Evolutionary conservation across 2,113 vertebrate species (phyloP), one percentile per base, ranked within the genome.

Genomic region (Tringa solitaria): DNA sequence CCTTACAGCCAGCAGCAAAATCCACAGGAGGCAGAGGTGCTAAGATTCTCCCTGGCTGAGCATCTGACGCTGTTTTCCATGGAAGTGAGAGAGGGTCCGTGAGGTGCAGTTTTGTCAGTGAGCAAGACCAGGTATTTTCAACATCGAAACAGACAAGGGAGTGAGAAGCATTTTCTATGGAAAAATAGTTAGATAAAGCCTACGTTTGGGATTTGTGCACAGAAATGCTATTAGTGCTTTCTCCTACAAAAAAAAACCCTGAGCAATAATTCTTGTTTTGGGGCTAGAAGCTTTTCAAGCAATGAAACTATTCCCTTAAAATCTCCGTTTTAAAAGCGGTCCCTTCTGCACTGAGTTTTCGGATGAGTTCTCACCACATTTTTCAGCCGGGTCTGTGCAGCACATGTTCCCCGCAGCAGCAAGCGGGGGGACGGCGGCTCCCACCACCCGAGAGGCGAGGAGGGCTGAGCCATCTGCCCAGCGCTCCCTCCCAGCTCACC

Each of bases 381-480:
- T 96, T 95, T 68, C 80, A 82, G 48, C 65, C 18, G 19, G 48
- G 57, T 79, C 88, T 96, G 90, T 75, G 77, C 53, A 92, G 86
- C 94, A 92, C 69, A 92, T 95, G 93, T 94, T 96, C 53, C 37
- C 48, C 3, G 0, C 18, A 82, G 67, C 78, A 89, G 50, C 57
- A 63, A 72, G 39, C 3, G 8, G 23, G 70, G 37, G 18, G 51
- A 46, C 21, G 23, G 28, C 41, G 81, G 68, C 30, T 92, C 41
- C 68, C 14, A 2, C 33, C 2, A 6, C 14, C 46, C 2, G 6
- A 33, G 70, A 21, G 39, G 19, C 1, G 6, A 60, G 43, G 23
- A 75, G 45, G 57, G 53, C 57, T 48, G 53, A 26, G 28, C 23
- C n/a, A 78, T 43, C 43, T 59, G 54, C 60, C 48, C 60, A 23